phyloP scores from a whole-genome alignment of 53 echinoderm and acorn worm genomes.

The Paracentrotus lividus region DNA sequence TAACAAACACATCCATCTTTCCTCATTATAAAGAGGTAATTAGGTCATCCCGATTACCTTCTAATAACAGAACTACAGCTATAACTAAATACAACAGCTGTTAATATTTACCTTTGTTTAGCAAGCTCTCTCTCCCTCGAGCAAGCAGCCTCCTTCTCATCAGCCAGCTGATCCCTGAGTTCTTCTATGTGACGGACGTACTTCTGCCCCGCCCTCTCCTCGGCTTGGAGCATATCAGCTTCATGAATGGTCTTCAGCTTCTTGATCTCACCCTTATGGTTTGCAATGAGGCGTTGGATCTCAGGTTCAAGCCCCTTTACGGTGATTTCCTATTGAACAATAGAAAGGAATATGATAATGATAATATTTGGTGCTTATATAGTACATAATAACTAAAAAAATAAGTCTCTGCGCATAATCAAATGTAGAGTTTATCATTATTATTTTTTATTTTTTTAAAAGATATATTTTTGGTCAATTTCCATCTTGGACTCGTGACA shows the following conservation, averaged over 20 bases:
- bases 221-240: conserved; percentile 94
- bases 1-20: too few relatives aligned
- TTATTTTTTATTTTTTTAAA: neutral
- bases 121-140: conserved; percentile 91
- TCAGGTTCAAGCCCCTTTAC: conserved; percentile 99
- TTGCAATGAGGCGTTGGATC: conserved; percentile 98
- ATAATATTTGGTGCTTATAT: neutral
- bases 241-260: conserved; percentile 99
- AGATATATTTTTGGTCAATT: too few relatives aligned
- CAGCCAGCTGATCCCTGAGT: conserved; percentile 92
- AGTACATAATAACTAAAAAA: too few relatives aligned
- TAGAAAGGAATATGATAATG: neutral
- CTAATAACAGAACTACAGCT: too few relatives aligned
- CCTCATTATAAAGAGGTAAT: too few relatives aligned
- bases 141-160: conserved; percentile 95
- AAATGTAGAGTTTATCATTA: too few relatives aligned
- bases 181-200: conserved; percentile 96
- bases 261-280: conserved; percentile 96
- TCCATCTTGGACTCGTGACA: too few relatives aligned
- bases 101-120: conserved; percentile 77
- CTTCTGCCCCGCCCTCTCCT: conserved; percentile 98
- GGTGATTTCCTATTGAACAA: conserved; percentile 87
- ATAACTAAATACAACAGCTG: too few relatives aligned
- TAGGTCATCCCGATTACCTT: too few relatives aligned
- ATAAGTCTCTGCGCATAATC: too few relatives aligned